Evolutionary conservation across 2,888 invertebrate genomes (phyloP), one percentile per base, ranked within the genome.

Genomic region (Sinohyriopsis cumingii): DNA sequence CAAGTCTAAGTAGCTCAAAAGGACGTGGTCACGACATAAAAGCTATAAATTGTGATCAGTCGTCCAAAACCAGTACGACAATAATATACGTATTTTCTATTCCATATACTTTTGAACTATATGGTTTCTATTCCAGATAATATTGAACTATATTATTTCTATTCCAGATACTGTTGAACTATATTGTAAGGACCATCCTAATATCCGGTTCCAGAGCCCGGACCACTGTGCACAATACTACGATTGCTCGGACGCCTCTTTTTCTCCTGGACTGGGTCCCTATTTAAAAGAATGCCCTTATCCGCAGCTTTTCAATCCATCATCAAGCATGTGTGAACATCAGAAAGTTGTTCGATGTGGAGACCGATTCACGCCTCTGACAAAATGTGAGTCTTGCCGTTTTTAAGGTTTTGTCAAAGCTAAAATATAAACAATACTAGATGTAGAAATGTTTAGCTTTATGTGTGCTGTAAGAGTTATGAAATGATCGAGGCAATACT

Each of bases 211-310:
- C 65, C 79, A 81, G 24, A 80, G 78, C 63, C 79, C 81, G 0
- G 79, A 78, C 18, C 78, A 82, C 67, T 85, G 85, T 67, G 84
- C 85, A 5, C 79, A 80, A 59, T 85, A 77, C 68, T 85, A 80
- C 71, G 83, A 85, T 69, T 85, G 85, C 59, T 73, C 77, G 19
- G 76, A 78, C 55, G 72, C 72, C 55, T 76, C 76, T 1, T 73
- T 71, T 54, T 70, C 69, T 24, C 73, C 77, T 1, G 77, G 76
- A 28, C 68, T 76, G 25, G 71, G 73, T 15, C 80, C 78, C 45
- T 83, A 80, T 61, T 75, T 83, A 15, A 78, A 77, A 62, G 85
- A 85, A 66, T 85, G 85, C 67, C 76, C 78, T 12, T 81, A 82
- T 67, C 82, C 83, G 0, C 63, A 76, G 22, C 72, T 84, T 3